These are phyloP conservation scores for Malthinus flaveolus DNA, from an alignment of 2,888 invertebrate genomes.

Conservation along the genomic window DNA sequence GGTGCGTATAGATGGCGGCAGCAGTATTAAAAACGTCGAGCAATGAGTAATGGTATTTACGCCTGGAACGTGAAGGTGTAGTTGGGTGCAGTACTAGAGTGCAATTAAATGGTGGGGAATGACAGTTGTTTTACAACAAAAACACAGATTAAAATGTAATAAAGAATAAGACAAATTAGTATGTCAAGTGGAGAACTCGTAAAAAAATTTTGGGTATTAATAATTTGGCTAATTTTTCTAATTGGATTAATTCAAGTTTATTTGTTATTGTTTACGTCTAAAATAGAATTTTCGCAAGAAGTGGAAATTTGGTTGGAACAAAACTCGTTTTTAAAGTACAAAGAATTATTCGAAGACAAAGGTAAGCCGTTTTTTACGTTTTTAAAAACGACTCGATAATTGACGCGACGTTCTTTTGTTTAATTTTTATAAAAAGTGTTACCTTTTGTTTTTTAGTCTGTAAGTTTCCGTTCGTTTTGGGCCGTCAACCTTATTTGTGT, in stretches of 20 bases:
- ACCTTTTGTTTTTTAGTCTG: neutral
- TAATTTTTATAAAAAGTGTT: neutral
- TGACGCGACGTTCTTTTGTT: neutral
- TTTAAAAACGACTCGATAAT: no score
- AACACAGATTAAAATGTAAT: conserved; percentile 18
- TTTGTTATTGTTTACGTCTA: conserved; percentile 39
- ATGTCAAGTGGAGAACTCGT: conserved; percentile 48
- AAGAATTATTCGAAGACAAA: conserved; percentile 69
- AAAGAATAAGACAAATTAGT: conserved; percentile 27
- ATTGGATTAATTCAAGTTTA: conserved; percentile 56
- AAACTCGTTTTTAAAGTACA: conserved; percentile 71
- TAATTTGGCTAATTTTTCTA: conserved; percentile 57
- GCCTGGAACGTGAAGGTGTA: neutral
- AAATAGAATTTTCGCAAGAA: conserved; percentile 52
- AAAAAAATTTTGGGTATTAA: conserved; percentile 56
- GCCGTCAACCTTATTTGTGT: neutral
- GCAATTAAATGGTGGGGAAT: no score
- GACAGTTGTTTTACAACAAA: no score
- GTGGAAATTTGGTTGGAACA: conserved; percentile 67
- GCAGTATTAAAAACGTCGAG: no score
- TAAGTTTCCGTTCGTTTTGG: neutral
- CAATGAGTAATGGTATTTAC: neutral
- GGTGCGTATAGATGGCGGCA: no score
- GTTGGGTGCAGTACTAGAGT: neutral
- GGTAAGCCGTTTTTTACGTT: conserved; percentile 59